Conservation (phyloP, 2,888 invertebrate species). For the Pristionchus entomophagus region DNA sequence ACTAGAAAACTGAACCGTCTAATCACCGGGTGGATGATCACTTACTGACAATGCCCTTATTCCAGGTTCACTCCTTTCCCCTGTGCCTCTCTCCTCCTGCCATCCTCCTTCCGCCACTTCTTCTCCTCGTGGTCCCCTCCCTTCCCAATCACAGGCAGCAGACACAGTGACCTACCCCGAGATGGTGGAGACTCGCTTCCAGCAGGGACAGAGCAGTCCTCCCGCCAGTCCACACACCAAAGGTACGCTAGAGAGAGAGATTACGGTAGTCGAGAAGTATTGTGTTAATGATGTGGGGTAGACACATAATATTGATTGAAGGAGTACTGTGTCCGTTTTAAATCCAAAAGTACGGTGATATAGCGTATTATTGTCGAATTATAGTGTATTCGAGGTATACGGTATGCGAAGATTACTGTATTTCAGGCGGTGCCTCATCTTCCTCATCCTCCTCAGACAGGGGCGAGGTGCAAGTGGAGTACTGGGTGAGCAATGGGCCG, state of each 20-base stretch:
- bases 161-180: not conserved
- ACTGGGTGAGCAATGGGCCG: conserved; percentile 48
- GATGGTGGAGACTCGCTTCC: not conserved
- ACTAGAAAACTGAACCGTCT: too few species aligned
- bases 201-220: conserved; percentile 39
- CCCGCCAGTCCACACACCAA: conserved; percentile 44
- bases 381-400: too few species aligned
- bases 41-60: too few species aligned
- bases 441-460: conserved; percentile 31
- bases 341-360: too few species aligned
- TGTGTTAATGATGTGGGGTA: too few species aligned
- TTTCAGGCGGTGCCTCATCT: too few species aligned
- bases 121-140: conserved; percentile 1
- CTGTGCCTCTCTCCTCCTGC: not conserved
- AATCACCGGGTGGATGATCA: too few species aligned
- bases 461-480: conserved; percentile 54
- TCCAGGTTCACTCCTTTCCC: conserved; percentile 7
- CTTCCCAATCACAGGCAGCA: not conserved
- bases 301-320: too few species aligned
- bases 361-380: too few species aligned
- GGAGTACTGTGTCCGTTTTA: too few species aligned
- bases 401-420: too few species aligned
- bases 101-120: not conserved
- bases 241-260: not conserved
- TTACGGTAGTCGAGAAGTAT: not conserved